Base-by-base conservation (phyloP, 2,113 vertebrate species). In the Nerophis lumbriciformis region DNA sequence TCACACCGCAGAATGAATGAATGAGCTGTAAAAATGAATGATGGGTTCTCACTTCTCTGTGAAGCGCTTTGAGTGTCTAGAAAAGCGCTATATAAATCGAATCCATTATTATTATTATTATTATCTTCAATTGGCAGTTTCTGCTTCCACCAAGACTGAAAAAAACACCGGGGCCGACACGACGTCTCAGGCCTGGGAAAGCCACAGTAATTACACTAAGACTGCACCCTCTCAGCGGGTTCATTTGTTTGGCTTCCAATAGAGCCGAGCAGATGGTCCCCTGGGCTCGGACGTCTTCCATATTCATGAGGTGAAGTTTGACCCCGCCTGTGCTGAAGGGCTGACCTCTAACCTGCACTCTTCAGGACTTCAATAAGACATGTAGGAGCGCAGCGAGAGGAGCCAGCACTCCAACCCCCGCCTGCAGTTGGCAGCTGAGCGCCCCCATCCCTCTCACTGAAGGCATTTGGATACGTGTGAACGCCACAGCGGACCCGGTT, bases 261-360 rank as follows among this genome's bases (percentile, higher is more conserved):
- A 71, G 77, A 74, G 56, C 14, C 14, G 57, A 79, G 73, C 87
- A 90, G 88, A 90, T 90, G 88, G 85, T 81, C 77, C 78, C 76
- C 69, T 55, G 58, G 69, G 71, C 67, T 36, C 16, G 10, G 38
- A 14, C 15, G 37, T 55, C 60, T 10, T 87, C 79, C 81, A 88
- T 88, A 90, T 88, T 87, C 83, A 90, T 87, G 83, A 88, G 79
- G 56, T 71, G 65, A 69, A 55, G 68, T 75, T 83, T 85, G 82
- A 85, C 85, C 84, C 76, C 47, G 53, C 68, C 77, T 82, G 78
- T 74, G 66, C 75, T 63, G 42, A 58, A 75, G 79, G 70, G 69
- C 71, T 86, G 84, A 85, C 79, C 87, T 82, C 73, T 85, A 75
- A 78, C 88, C 82, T 62, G 51, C 70, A 60, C 74, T 76, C 78